Conservation (phyloP, 2,888 invertebrate genomes). For the Quadriops clusia region DNA sequence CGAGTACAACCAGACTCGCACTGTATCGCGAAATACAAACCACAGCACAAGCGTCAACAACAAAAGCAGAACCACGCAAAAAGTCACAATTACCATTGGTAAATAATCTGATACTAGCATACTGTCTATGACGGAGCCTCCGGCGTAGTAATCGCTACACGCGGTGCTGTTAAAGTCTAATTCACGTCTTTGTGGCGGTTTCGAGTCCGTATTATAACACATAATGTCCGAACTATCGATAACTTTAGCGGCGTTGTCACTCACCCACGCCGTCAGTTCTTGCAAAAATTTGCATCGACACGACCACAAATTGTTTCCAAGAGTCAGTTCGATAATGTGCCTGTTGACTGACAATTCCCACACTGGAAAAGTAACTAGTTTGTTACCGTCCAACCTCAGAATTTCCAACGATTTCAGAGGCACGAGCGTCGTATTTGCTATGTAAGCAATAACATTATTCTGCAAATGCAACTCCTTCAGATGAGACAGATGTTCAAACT, state of each 20-base stretch:
- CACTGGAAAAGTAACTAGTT: constrained; percentile 65
- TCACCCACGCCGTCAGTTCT: constrained; percentile 70
- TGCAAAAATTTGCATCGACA: constrained; percentile 84
- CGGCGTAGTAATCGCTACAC: constrained; percentile 77
- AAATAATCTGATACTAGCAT: constrained; percentile 75
- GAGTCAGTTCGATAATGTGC: constrained; percentile 59
- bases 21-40: constrained; percentile 75
- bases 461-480: constrained; percentile 75
- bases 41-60: constrained; percentile 64
- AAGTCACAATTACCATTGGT: constrained; percentile 69
- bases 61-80: constrained; percentile 65
- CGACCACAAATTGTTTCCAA: constrained; percentile 80
- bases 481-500: constrained; percentile 70
- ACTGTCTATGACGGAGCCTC: constrained; percentile 70
- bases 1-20: constrained; percentile 78
- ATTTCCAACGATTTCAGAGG: constrained; percentile 67
- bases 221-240: constrained; percentile 67
- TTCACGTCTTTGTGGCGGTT: constrained; percentile 64
- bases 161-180: constrained; percentile 75
- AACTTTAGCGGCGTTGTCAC: constrained; percentile 69
- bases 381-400: constrained; percentile 74
- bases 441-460: constrained; percentile 68
- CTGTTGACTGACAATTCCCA: constrained; percentile 61
- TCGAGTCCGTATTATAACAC: constrained; percentile 67
- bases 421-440: constrained; percentile 69